Percentiles rank a stretch among this genome's conserved stretches.
Evolutionary conservation across 35 echinoderm and acorn worm genomes (phyloP).

Genomic region (Ophioderma brevispina): DNA sequence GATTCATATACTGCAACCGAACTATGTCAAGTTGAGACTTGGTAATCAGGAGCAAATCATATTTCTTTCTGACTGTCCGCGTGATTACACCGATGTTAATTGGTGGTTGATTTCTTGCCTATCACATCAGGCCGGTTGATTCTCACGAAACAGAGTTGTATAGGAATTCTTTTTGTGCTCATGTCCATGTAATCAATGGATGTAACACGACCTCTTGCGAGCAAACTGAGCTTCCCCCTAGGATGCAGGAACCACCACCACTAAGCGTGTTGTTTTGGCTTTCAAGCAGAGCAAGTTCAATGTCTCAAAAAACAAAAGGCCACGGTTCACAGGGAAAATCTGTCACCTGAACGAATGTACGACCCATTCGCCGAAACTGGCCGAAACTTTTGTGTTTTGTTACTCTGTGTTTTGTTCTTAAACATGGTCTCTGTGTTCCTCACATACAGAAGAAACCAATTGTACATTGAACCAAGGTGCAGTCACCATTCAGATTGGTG

Average conservation of each 20-base stretch:
- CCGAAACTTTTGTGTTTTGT: neutral
- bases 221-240: neutral
- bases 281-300: neutral
- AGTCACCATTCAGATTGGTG: neutral
- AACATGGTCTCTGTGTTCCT: neutral
- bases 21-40: neutral
- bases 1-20: neutral
- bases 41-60: neutral
- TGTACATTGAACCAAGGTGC: neutral
- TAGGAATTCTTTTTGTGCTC: constrained; percentile 14
- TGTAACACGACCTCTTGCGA: neutral
- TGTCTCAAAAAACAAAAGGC: neutral
- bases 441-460: neutral
- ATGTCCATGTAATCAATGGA: neutral
- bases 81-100: neutral
- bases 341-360: neutral
- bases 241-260: neutral
- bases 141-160: neutral
- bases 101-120: neutral
- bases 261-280: neutral
- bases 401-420: neutral
- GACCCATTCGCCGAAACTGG: neutral
- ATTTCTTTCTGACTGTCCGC: constrained; percentile 6
- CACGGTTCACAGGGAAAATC: neutral
- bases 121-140: neutral